Base-by-base conservation (phyloP, 2,888 invertebrate species). In the Nephrotoma guestfalica region DNA sequence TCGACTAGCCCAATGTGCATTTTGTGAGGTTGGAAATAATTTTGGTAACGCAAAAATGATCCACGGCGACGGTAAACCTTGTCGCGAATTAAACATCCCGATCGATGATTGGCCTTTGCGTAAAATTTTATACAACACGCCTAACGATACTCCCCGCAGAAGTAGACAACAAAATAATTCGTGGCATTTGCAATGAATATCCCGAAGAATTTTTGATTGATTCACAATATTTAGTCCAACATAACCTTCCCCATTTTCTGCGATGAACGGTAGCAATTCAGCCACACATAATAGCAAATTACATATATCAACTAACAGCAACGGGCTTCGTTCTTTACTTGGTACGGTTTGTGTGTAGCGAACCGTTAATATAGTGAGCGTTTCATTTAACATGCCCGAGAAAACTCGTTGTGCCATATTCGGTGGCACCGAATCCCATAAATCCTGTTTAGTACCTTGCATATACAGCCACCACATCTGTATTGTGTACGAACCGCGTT, bases 401-500 rank as follows among this genome's bases (percentile, higher is more conserved):
- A 96, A 96, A 86, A 97, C 95, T 88, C 96, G 93, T 89, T 96
- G 96, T 0, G 97, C 96, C 95, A 96, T 96, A 90, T 96, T 95
- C 0, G 97, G 97, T 0, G 97, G 96, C n/a, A 97, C 96, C 0
- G 96, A 96, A 89, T 95, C 95, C 97, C 97, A 97, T 57, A 97
- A 92, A 91, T 97, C 96, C 88, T 95, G 94, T 89, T 94, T 94
- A 51, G 96, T 96, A 4, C 96, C 95, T 91, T 95, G 94, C 94
- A 97, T 95, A 89, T 97, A 97, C 40, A 96, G 92, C 96, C 96
- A 96, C 97, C 97, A 97, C 93, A 96, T 97, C 89, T 96, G 96
- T 88, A 96, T 94, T 1, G 95, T 95, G 71, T 96, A 96, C 3
- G 96, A 96, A 3, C 96, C 96, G 13, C 96, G 92, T 89, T 96